phyloP scores from a whole-genome alignment of 2,797 vertebrate genomes.

The Anguilla anguilla region DNA sequence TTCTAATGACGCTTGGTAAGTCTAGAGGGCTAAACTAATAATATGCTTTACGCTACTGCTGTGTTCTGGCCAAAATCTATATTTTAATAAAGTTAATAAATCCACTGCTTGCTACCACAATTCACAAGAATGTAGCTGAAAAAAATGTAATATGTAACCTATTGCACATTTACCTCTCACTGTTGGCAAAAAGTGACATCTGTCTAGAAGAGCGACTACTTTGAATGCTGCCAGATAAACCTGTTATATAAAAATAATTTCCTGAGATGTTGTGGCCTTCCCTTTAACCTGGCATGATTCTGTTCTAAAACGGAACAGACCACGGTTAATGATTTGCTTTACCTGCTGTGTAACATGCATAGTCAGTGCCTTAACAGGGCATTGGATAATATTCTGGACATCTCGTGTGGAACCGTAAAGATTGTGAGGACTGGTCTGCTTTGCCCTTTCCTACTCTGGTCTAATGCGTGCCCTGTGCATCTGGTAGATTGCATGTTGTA shows the following conservation, averaged over 20 bases:
- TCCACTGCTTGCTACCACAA: not conserved
- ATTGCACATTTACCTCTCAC: not conserved
- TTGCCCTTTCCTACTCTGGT: not conserved
- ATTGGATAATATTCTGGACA: not conserved
- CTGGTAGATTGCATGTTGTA: not conserved
- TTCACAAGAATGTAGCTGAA: not conserved
- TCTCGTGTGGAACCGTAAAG: not conserved
- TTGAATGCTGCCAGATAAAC: not conserved
- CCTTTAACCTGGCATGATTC: not conserved
- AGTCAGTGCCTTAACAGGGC: not conserved
- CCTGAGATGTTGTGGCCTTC: not conserved
- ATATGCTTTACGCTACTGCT: not conserved
- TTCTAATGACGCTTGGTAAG: not conserved
- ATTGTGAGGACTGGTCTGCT: not conserved
- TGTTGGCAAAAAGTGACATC: not conserved
- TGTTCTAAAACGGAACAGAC: not conserved
- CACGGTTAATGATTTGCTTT: not conserved
- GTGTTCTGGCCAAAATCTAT: not conserved
- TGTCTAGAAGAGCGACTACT: not conserved
- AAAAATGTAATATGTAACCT: not conserved
- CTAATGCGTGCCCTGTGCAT: not conserved
- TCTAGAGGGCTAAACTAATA: not conserved
- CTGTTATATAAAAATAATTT: not conserved
- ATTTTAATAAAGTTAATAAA: not conserved
- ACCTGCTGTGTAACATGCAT: not conserved